phyloP scores from a whole-genome alignment of 2,113 vertebrate genomes.

The Perognathus longimembris region DNA sequence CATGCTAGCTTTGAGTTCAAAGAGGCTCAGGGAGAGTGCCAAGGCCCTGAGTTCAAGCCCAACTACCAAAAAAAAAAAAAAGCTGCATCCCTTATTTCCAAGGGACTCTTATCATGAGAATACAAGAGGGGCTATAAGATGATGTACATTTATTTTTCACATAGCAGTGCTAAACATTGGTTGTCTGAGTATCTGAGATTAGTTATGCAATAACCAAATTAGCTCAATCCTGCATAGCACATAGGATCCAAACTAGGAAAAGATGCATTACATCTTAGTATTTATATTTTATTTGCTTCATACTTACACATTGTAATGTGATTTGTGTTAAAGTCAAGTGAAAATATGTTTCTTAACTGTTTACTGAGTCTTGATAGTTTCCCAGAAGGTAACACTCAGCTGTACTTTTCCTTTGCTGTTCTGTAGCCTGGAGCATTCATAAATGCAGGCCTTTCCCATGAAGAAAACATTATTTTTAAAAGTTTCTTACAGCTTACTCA shows the following conservation, averaged over 20 bases:
- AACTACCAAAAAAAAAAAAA: no score
- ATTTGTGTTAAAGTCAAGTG: background rate
- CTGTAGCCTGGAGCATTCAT: no score
- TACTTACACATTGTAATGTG: no score
- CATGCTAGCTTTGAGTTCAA: no score
- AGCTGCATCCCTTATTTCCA: background rate
- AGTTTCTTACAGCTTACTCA: background rate
- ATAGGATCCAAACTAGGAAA: background rate
- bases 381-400: background rate
- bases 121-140: background rate
- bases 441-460: background rate
- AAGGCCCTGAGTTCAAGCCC: no score
- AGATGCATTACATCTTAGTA: background rate
- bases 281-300: background rate
- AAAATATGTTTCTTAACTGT: background rate
- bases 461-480: background rate
- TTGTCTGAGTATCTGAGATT: background rate
- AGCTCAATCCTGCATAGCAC: background rate
- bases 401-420: background rate
- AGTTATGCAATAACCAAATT: background rate
- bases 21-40: no score
- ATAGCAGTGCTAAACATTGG: background rate
- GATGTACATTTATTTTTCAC: rapidly evolving
- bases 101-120: background rate
- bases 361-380: background rate